These are phyloP conservation scores for Dinoponera quadriceps DNA, from an alignment of 1,140 invertebrate genomes.

Conservation along the genomic window DNA sequence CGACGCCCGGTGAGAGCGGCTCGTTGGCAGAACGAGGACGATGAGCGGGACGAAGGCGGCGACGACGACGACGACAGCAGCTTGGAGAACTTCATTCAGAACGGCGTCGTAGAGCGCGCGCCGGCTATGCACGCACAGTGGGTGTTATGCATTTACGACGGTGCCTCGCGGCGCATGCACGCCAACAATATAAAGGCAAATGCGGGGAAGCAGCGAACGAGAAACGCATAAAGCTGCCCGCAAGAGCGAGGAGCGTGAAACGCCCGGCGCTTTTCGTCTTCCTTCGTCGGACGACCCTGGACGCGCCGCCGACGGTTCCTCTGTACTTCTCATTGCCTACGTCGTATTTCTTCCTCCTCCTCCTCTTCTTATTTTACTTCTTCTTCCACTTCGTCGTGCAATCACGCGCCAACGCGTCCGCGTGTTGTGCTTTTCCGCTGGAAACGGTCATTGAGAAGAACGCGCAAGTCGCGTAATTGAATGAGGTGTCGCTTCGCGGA, in stretches of 20 bases:
- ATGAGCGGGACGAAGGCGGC: constrained; percentile 3
- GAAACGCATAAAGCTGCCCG: constrained; percentile 64
- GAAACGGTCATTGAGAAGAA: not conserved
- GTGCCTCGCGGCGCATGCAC: constrained; percentile 59
- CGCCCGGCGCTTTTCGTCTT: constrained; percentile 22
- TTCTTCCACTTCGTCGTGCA: not conserved
- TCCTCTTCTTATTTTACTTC: not conserved
- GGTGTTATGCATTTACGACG: constrained; percentile 65
- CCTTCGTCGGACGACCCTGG: not conserved
- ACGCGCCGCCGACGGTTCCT: not conserved
- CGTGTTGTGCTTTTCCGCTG: not conserved
- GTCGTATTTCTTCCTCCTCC: constrained; percentile 1
- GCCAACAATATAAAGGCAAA: constrained; percentile 56
- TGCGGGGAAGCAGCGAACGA: constrained; percentile 52
- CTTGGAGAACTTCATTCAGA: constrained; percentile 54
- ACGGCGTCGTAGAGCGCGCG: constrained; percentile 24
- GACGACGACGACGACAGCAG: constrained; percentile 18
- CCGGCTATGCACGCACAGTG: constrained; percentile 56
- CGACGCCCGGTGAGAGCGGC: not conserved
- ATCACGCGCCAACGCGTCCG: not conserved
- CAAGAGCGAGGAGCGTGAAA: constrained; percentile 49
- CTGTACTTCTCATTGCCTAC: constrained; percentile 10
- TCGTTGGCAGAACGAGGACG: constrained; percentile 18
- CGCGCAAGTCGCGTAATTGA: not conserved
- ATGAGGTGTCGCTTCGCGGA: not conserved